Percentiles rank a stretch among this genome's conserved stretches.
These are phyloP conservation scores for Penaeus monodon DNA, from an alignment of 2,888 invertebrate species.

Conservation along the genomic window DNA sequence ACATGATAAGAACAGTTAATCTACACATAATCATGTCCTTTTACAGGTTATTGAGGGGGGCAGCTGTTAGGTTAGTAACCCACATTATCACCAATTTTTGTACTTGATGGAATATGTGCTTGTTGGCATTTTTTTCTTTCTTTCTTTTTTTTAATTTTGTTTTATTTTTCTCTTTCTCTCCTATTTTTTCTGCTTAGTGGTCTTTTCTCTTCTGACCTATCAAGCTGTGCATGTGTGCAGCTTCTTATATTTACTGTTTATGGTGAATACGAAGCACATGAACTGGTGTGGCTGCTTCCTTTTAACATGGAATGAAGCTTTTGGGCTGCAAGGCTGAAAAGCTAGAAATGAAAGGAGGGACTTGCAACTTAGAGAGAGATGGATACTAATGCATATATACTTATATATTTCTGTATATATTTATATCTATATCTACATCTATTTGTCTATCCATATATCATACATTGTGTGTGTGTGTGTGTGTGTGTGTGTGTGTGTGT, in stretches of 20 bases:
- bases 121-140: not conserved
- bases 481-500: no score
- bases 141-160: not conserved
- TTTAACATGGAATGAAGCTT: not conserved
- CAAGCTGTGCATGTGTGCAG: conserved; percentile 4
- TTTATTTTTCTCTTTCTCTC: not conserved
- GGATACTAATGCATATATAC: not conserved
- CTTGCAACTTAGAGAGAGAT: no score
- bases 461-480: no score
- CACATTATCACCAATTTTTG: conserved; percentile 30
- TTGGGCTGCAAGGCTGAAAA: conserved; percentile 1
- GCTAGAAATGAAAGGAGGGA: not conserved
- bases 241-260: not conserved
- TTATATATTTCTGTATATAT: not conserved
- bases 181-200: not conserved
- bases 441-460: no score
- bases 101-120: conserved; percentile 21
- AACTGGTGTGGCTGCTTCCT: no score
- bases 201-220: not conserved
- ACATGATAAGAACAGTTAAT: conserved; percentile 13
- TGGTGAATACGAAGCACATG: not conserved
- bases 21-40: conserved; percentile 41
- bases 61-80: conserved; percentile 53
- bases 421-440: no score
- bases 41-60: conserved; percentile 55